These are phyloP conservation scores for Vultur gryphus DNA, from an alignment of 2,797 vertebrate species.

Conservation along the genomic window DNA sequence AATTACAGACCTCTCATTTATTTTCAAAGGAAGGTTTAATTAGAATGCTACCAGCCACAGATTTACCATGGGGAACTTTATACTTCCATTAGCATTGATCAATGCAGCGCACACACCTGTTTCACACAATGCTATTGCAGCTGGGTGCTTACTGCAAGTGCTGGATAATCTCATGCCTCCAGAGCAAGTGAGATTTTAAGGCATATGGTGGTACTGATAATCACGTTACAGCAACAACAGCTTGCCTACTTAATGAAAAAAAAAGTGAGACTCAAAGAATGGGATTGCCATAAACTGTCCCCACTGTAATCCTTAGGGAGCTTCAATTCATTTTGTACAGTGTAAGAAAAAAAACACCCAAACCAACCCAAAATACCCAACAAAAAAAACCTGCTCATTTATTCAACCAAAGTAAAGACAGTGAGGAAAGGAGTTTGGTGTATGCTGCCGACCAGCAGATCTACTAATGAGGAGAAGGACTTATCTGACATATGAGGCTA, in stretches of 20 bases:
- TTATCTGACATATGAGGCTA: background rate
- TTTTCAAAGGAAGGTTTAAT: background rate
- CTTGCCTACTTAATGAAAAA: background rate
- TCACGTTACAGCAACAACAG: background rate
- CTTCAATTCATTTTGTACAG: background rate
- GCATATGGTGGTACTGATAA: background rate
- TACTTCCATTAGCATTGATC: background rate
- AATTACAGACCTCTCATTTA: background rate
- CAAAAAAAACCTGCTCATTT: accelerated
- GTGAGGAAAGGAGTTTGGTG: background rate
- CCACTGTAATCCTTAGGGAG: background rate
- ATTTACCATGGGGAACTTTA: background rate
- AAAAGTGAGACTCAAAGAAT: background rate
- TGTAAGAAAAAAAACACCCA: background rate
- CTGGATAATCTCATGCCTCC: background rate
- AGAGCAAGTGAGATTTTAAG: background rate
- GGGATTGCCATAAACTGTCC: background rate
- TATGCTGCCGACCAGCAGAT: background rate
- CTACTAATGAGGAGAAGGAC: background rate
- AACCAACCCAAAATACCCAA: background rate
- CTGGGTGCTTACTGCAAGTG: background rate
- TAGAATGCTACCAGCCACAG: background rate
- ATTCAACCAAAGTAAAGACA: background rate
- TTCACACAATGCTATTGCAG: background rate
- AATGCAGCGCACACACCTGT: background rate